Evolutionary conservation across 1,140 invertebrate genomes (phyloP).

Genomic region (Metaphire vulgaris): DNA sequence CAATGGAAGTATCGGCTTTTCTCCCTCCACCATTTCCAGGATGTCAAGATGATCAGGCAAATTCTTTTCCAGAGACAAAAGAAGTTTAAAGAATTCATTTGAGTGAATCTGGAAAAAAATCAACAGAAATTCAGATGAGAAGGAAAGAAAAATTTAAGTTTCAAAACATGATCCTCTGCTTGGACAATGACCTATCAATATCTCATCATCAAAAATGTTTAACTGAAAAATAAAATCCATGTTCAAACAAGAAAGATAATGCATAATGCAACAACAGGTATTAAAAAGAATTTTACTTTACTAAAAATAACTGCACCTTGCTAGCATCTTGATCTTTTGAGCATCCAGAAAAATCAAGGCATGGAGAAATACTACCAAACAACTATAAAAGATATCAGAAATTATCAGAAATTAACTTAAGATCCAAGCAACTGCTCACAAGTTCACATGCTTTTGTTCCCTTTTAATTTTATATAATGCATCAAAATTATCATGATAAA

Average conservation of each 20-base stretch:
- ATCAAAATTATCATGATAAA: too few relatives aligned
- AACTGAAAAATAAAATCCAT: slow-evolving; percentile 7
- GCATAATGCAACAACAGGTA: slow-evolving; percentile 5
- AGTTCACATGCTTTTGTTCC: too few relatives aligned
- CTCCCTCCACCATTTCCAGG: slow-evolving; percentile 87
- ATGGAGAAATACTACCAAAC: slow-evolving; percentile 94
- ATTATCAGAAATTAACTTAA: too few relatives aligned
- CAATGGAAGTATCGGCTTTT: slow-evolving; percentile 90
- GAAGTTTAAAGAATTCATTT: slow-evolving; percentile 79
- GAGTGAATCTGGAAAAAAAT: slow-evolving; percentile 81
- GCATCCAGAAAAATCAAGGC: slow-evolving; percentile 66
- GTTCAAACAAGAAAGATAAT: not conserved
- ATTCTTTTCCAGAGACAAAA: slow-evolving; percentile 79
- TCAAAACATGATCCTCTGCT: too few relatives aligned
- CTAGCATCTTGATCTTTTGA: slow-evolving; percentile 69
- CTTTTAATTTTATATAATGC: too few relatives aligned
- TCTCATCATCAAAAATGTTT: slow-evolving; percentile 33
- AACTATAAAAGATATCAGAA: slow-evolving; percentile 62
- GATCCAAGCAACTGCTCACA: too few relatives aligned
- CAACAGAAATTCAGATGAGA: slow-evolving; percentile 27
- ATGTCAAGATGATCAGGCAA: slow-evolving; percentile 90
- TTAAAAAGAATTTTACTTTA: not conserved
- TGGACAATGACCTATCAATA: too few relatives aligned
- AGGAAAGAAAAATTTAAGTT: too few relatives aligned
- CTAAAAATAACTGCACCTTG: slow-evolving; percentile 55